Evolutionary conservation across 2,888 invertebrate genomes (phyloP), one percentile per base, ranked within the genome.

Genomic region (Nephrotoma guestfalica): DNA sequence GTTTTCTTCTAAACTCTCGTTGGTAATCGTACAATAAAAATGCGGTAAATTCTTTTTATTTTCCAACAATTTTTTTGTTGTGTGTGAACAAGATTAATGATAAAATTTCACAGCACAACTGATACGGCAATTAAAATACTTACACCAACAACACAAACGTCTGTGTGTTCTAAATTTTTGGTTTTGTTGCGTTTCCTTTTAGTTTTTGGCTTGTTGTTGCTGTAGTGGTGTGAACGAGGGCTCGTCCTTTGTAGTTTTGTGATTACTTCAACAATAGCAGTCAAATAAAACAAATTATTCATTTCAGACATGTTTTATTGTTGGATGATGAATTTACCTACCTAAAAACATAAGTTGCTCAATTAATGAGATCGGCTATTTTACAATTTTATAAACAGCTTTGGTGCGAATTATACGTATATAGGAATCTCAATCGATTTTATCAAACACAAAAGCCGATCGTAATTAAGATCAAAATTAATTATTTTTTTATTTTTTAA

Each of bases 21-120:
- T 71, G 71, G 71, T 9, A 71, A 71, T 71, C 71, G n/a, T 15
- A 51, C 15, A 51, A 9, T 71, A 9, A 71, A 71, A 71, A 71
- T 71, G 71, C 71, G 71, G 71, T 71, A 71, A 71, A 71, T 71
- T 71, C 71, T 71, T 71, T 71, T 71, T 71, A 71, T 71, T 30
- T 51, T 71, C 30, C 9, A 57, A 15, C 51, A 71, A 30, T 71
- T 89, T 89, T 87, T 89, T 88, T 87, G 86, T 85, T 87, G 84
- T 86, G 89, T 88, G 89, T 89, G 89, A 89, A 89, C 90, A 90
- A 91, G 91, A 91, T 91, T 91, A 91, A 91, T 91, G 91, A 88
- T 89, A 41, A 90, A 71, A 91, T 91, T 91, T 91, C 91, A 91
- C 89, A 90, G 90, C 89, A 90, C 90, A 90, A 89, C 90, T 90